Percentiles rank a stretch among this genome's conserved stretches.
These are phyloP conservation scores for Cartodere bifasciata DNA, from an alignment of 2,888 invertebrate species.

Conservation along the genomic window DNA sequence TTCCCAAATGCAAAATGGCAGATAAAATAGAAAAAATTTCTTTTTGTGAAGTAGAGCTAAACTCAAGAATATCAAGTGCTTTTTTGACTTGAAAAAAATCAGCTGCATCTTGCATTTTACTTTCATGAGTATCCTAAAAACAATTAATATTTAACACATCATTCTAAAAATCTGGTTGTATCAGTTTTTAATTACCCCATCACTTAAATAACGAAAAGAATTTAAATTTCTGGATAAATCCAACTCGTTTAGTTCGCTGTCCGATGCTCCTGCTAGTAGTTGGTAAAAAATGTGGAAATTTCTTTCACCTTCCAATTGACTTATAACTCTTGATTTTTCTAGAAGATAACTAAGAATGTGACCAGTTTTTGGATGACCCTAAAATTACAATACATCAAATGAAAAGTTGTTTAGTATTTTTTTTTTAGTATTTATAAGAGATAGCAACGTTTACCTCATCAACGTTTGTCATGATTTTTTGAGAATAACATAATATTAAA, in stretches of 20 bases:
- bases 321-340: slow-evolving; percentile 81
- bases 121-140: slow-evolving; percentile 28
- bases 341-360: slow-evolving; percentile 81
- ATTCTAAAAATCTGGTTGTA: background rate
- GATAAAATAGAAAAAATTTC: slow-evolving; percentile 75
- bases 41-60: slow-evolving; percentile 54
- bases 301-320: slow-evolving; percentile 71
- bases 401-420: too few species aligned
- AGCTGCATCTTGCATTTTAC: slow-evolving; percentile 47
- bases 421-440: too few species aligned
- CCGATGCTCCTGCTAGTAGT: slow-evolving; percentile 60
- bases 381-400: slow-evolving; percentile 13
- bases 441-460: too few species aligned
- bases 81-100: slow-evolving; percentile 57
- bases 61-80: slow-evolving; percentile 69
- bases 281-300: slow-evolving; percentile 93
- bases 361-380: slow-evolving; percentile 71
- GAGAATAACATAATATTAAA: too few species aligned
- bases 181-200: slow-evolving; percentile 44
- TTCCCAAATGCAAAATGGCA: slow-evolving; percentile 74
- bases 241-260: slow-evolving; percentile 49
- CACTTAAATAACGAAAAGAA: slow-evolving; percentile 65
- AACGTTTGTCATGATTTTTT: too few species aligned
- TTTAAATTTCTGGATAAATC: slow-evolving; percentile 55
- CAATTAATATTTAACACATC: slow-evolving; percentile 7